Conservation (phyloP, 2,888 invertebrate genomes). For the Lithophane socia region DNA sequence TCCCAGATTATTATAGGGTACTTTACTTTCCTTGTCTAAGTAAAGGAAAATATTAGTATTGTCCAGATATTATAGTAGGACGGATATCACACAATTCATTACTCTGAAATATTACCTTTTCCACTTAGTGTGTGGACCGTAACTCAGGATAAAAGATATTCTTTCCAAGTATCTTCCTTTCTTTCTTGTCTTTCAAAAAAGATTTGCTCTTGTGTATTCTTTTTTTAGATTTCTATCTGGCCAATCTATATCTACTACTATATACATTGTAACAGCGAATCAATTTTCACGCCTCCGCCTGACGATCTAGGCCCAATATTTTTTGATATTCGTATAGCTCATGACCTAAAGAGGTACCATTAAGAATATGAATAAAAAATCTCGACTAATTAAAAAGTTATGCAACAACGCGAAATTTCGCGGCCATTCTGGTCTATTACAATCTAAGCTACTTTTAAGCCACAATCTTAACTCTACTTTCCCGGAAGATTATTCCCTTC, state of each 20-base stretch:
- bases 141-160: constrained; percentile 38
- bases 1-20: background rate
- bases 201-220: constrained; percentile 5
- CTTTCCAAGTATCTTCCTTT: constrained; percentile 9
- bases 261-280: too few species aligned
- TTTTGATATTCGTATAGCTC: too few species aligned
- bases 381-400: too few species aligned
- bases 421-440: too few species aligned
- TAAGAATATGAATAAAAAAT: too few species aligned
- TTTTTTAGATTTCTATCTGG: background rate
- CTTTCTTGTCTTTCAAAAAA: constrained; percentile 5
- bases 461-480: constrained; percentile 4
- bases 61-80: constrained; percentile 6
- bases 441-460: constrained; percentile 1
- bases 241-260: background rate
- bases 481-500: constrained; percentile 3
- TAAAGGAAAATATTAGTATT: background rate
- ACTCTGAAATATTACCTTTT: constrained; percentile 31
- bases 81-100: constrained; percentile 22
- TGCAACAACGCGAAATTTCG: too few species aligned
- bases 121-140: constrained; percentile 38
- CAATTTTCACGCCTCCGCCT: too few species aligned
- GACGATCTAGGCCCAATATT: too few species aligned
- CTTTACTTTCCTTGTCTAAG: background rate
- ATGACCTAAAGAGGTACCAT: too few species aligned